Evolutionary conservation across 2,797 vertebrate species (phyloP).

Genomic region (Microctenopoma stevenorrisi): DNA sequence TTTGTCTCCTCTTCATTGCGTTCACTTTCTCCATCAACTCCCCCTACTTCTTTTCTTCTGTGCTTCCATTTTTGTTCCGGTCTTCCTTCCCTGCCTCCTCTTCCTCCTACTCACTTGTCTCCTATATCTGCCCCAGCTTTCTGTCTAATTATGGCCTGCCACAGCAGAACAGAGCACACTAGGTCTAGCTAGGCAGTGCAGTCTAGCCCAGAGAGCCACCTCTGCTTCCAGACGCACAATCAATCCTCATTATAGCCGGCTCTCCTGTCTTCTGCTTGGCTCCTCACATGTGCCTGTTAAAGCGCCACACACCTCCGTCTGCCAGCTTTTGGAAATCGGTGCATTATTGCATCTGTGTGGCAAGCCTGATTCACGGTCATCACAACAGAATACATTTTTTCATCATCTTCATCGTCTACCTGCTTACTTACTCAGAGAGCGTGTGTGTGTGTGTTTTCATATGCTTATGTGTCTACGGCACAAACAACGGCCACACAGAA

Average conservation of each 20-base stretch:
- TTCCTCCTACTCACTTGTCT: slow-evolving; percentile 72
- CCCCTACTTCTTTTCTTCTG: slow-evolving; percentile 32
- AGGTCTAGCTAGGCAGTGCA: slow-evolving; percentile 63
- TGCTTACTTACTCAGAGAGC: slow-evolving; percentile 16
- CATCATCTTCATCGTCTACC: slow-evolving; percentile 45
- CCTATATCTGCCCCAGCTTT: slow-evolving; percentile 67
- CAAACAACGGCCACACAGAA: slow-evolving; percentile 48
- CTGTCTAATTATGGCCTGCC: slow-evolving; percentile 82
- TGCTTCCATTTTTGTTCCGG: slow-evolving; percentile 59
- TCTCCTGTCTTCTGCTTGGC: slow-evolving; percentile 49
- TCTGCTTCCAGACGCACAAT: slow-evolving; percentile 76
- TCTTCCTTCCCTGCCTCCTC: slow-evolving; percentile 64
- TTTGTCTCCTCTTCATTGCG: slow-evolving; percentile 58
- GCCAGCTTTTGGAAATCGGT: slow-evolving; percentile 45
- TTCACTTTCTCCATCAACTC: slow-evolving; percentile 53
- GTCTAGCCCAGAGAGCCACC: slow-evolving; percentile 67
- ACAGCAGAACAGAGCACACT: slow-evolving; percentile 65
- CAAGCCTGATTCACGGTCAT: slow-evolving; percentile 36
- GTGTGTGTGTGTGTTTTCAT: slow-evolving; percentile 21
- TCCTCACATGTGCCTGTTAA: slow-evolving; percentile 56
- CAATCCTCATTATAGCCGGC: slow-evolving; percentile 76
- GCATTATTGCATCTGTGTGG: slow-evolving; percentile 38
- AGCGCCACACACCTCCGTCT: slow-evolving; percentile 47
- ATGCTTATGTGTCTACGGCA: background rate
- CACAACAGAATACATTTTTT: slow-evolving; percentile 40